These are phyloP conservation scores for Zygogramma bicolorata DNA, from an alignment of 2,888 invertebrate species.

Conservation along the genomic window DNA sequence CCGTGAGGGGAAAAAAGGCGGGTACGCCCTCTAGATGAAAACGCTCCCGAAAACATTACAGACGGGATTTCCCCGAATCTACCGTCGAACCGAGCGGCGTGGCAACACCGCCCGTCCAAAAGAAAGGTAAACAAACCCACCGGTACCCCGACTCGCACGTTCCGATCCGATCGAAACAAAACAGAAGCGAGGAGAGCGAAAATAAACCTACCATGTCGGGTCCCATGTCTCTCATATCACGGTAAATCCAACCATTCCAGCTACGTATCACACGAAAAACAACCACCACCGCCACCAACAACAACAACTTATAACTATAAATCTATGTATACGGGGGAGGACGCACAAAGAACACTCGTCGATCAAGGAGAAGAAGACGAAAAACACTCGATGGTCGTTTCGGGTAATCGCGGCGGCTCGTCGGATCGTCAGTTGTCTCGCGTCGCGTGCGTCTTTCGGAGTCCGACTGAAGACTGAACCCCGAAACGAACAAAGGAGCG, in stretches of 20 bases:
- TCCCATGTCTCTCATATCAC: constrained; percentile 84
- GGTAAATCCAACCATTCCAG: constrained; percentile 48
- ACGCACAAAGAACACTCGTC: too few species aligned
- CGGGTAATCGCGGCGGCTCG: constrained; percentile 59
- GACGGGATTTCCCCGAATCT: neutral
- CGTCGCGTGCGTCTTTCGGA: constrained; percentile 60
- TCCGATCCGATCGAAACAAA: neutral
- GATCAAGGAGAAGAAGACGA: too few species aligned
- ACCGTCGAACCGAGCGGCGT: neutral
- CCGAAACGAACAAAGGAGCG: constrained; percentile 49
- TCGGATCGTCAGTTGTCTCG: constrained; percentile 54
- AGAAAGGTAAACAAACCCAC: constrained; percentile 42
- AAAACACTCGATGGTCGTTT: neutral
- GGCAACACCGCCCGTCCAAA: neutral
- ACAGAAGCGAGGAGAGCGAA: too few species aligned
- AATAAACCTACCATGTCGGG: constrained; percentile 84
- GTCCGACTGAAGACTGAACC: constrained; percentile 61
- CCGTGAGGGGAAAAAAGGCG: too few species aligned
- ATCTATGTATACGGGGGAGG: too few species aligned
- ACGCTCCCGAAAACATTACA: neutral
- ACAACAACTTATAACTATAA: too few species aligned
- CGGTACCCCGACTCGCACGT: neutral
- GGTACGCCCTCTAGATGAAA: neutral
- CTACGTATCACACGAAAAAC: too few species aligned
- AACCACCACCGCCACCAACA: too few species aligned